Evolutionary conservation across 2,888 invertebrate species (phyloP).

Genomic region (Macroteleia sp.): DNA sequence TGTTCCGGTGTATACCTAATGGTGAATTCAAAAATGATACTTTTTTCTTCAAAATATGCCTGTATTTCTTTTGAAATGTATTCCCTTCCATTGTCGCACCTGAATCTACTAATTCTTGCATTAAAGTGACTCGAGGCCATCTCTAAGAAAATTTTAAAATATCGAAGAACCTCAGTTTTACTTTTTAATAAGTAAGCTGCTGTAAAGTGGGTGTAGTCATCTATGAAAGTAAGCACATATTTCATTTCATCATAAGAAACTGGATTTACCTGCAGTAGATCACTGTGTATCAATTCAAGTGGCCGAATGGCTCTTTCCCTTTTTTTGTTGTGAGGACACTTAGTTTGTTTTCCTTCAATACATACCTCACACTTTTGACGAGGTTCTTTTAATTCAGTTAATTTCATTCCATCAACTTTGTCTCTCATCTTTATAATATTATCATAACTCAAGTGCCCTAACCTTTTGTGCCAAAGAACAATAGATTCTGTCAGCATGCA

Average conservation of each 20-base stretch:
- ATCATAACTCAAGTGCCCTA: constrained; percentile 61
- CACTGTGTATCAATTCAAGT: constrained; percentile 64
- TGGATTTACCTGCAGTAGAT: constrained; percentile 67
- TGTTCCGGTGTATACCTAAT: constrained; percentile 72
- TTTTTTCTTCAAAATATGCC: constrained; percentile 63
- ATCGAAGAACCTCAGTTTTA: constrained; percentile 69
- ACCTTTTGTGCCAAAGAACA: constrained; percentile 56
- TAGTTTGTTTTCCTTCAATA: constrained; percentile 63
- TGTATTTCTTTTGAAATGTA: constrained; percentile 64
- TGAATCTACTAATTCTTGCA: neutral
- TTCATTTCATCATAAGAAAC: constrained; percentile 63
- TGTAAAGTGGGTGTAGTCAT: constrained; percentile 71
- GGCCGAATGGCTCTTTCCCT: constrained; percentile 30
- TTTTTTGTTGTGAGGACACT: constrained; percentile 50
- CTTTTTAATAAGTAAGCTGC: constrained; percentile 30
- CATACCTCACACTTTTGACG: constrained; percentile 60
- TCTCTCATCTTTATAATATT: constrained; percentile 12
- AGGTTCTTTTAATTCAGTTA: neutral
- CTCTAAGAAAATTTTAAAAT: constrained; percentile 67
- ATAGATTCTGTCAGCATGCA: neutral
- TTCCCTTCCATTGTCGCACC: constrained; percentile 3
- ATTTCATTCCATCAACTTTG: constrained; percentile 29
- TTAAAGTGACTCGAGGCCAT: constrained; percentile 70
- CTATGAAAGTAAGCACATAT: constrained; percentile 64
- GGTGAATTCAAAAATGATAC: constrained; percentile 68